These are phyloP conservation scores for Grus americana DNA, from an alignment of 2,113 vertebrate species.

Conservation along the genomic window DNA sequence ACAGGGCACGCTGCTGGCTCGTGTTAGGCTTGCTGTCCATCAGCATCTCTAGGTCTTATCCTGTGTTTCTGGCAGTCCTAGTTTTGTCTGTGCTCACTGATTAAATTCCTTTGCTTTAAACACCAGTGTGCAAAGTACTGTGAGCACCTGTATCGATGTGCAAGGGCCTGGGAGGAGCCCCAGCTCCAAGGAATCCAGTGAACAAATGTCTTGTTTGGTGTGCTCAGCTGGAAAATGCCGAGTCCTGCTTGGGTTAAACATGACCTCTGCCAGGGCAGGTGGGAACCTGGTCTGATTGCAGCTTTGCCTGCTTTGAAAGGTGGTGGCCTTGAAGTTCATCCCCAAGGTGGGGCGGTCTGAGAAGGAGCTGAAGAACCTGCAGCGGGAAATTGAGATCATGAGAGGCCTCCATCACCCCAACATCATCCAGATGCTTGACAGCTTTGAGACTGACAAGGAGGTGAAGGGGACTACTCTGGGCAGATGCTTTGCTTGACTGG, in stretches of 20 bases:
- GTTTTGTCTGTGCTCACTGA: background rate
- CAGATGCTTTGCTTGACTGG: background rate
- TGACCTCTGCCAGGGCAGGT: background rate
- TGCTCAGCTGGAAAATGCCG: background rate
- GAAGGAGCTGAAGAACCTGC: slow-evolving; percentile 89
- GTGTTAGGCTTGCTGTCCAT: background rate
- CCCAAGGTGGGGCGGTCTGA: slow-evolving; percentile 90
- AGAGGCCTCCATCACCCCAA: slow-evolving; percentile 89
- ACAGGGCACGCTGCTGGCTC: background rate
- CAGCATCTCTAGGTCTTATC: background rate
- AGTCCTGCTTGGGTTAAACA: background rate
- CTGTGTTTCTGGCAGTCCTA: background rate
- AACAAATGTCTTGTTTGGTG: accelerated
- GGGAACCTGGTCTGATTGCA: background rate
- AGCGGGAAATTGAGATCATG: slow-evolving; percentile 94
- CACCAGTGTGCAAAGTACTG: background rate
- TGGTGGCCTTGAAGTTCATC: slow-evolving; percentile 96
- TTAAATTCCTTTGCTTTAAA: background rate
- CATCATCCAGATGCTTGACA: slow-evolving; percentile 92
- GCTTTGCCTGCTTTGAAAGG: slow-evolving; percentile 68
- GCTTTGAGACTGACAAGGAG: slow-evolving; percentile 93
- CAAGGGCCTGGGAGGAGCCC: background rate
- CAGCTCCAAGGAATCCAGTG: background rate
- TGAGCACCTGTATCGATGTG: background rate
- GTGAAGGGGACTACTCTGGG: slow-evolving; percentile 51